Percentiles rank a stretch among this genome's conserved stretches.
These are phyloP conservation scores for Lacanobia oleracea DNA, from an alignment of 2,888 invertebrate species.

Conservation along the genomic window DNA sequence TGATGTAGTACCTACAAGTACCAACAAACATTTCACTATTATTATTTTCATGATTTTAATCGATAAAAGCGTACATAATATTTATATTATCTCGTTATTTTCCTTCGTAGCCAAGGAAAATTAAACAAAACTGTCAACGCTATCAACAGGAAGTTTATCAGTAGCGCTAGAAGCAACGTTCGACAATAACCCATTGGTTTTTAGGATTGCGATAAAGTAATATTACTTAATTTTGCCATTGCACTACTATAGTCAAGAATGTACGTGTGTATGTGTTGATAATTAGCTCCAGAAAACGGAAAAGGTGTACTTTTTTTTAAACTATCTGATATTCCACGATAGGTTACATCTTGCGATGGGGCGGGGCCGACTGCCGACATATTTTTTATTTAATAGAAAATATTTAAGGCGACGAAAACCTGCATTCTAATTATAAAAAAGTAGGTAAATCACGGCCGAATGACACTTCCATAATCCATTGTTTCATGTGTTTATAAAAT, in stretches of 20 bases:
- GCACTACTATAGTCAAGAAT: no score
- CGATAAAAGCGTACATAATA: constrained; percentile 30
- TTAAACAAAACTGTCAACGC: constrained; percentile 43
- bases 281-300: not conserved
- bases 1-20: constrained; percentile 25
- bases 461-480: not conserved
- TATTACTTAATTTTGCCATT: constrained; percentile 20
- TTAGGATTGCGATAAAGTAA: constrained; percentile 29
- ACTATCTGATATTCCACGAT: no score
- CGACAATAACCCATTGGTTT: constrained; percentile 37
- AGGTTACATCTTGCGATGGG: not conserved
- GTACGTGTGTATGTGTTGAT: no score
- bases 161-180: constrained; percentile 46
- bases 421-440: not conserved
- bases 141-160: constrained; percentile 60
- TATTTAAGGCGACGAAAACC: not conserved
- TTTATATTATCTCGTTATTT: constrained; percentile 32
- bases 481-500: not conserved
- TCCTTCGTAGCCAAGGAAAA: constrained; percentile 44
- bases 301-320: not conserved
- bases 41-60: constrained; percentile 39
- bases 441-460: not conserved
- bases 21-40: constrained; percentile 33
- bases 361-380: not conserved
- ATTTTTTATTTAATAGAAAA: not conserved